phyloP scores from a whole-genome alignment of 92 coral and sea anemone genomes.

The Bergia puertoricense region DNA sequence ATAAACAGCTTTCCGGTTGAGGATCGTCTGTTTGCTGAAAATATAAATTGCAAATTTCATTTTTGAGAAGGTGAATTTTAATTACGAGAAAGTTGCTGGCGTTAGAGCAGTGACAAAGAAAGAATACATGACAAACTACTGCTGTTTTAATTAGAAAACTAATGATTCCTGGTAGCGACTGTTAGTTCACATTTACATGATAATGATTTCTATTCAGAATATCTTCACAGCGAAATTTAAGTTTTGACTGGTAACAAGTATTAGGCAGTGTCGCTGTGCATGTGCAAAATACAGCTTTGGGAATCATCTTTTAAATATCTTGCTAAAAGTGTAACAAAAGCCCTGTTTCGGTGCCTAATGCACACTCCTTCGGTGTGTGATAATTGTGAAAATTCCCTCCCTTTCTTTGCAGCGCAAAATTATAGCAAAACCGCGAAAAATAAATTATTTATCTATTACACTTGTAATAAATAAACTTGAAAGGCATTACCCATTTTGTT shows the following conservation, averaged over 20 bases:
- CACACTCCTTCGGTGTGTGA: neutral
- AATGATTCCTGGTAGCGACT: conserved; percentile 15
- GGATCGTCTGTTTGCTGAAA: conserved; percentile 40
- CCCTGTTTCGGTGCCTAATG: neutral
- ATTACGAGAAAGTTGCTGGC: neutral
- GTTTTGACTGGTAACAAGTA: conserved; percentile 21
- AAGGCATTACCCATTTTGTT: neutral
- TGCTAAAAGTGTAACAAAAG: neutral
- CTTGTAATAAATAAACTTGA: conserved; percentile 10
- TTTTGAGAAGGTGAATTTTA: conserved; percentile 36
- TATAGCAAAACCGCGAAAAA: neutral
- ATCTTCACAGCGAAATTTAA: neutral
- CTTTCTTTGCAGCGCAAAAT: neutral
- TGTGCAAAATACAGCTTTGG: neutral
- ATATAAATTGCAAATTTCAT: conserved; percentile 30
- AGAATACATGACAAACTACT: neutral
- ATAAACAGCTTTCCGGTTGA: conserved; percentile 32
- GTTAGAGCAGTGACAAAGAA: neutral
- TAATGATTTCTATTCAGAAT: conserved; percentile 6
- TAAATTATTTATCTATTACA: conserved; percentile 14
- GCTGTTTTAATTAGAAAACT: conserved; percentile 32
- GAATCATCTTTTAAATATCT: neutral
- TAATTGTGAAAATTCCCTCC: neutral
- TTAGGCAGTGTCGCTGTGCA: neutral
- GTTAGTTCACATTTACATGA: conserved; percentile 24